Evolutionary conservation across 2,113 vertebrate genomes (phyloP), one percentile per base, ranked within the genome.

Genomic region (Festucalex cinctus): DNA sequence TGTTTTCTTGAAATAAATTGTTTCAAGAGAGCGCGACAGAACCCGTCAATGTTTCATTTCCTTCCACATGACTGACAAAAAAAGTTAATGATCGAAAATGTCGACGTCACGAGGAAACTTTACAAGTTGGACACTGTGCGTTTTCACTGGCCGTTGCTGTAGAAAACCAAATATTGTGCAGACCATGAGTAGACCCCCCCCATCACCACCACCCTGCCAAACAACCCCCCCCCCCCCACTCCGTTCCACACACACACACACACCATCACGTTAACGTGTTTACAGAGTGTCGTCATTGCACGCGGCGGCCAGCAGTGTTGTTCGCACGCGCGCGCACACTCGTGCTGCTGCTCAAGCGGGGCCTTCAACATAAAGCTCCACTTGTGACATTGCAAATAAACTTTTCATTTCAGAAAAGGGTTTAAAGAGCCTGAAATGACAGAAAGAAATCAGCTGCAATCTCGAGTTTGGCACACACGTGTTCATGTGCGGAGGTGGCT

Each of bases 91-190:
- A 12, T 24, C 5, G 12, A 16, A 17, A 13, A 32, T 17, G 53
- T 57, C 32, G 2, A 9, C 14, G 54, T 32, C 54, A 57, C 14
- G 12, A 14, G 5, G 26, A 57, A 14, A 32, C 54, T 57, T 32
- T 57, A 19, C 54, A 19, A 57, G 13, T 14, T 32, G 54, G 26
- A 32, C 48, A 16, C 62, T 51, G 44, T n/a, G 36, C 6, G 16
- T 41, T 60, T 49, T 63, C n/a, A 9, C 63, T 66, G 65, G 65
- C 72, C 58, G n/a, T 63, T 67, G 54, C 36, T 63, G 16, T 28
- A 39, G 37, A 69, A 78, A 78, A 79, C 62, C 9, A 24, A 56
- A 72, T 64, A 72, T 5, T 41, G n/a, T 57, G 17, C 20, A 49
- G 64, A 65, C 28, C 28, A 32, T 4, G 28, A 32, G 28, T 32